These are phyloP conservation scores for Acanthisitta chloris DNA, from an alignment of 2,113 vertebrate genomes.

Conservation along the genomic window DNA sequence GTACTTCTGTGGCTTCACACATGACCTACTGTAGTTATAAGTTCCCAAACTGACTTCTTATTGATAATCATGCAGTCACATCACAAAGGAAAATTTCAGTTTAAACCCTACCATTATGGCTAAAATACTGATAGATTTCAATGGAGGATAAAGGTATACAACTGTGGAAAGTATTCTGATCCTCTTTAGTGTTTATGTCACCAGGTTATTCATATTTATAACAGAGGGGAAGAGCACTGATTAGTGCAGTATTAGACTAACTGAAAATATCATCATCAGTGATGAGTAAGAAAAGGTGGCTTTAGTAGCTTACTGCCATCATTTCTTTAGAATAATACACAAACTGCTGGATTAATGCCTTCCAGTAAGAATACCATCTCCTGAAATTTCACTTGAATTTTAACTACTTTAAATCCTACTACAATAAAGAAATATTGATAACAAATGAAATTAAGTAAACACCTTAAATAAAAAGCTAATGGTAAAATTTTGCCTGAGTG, in stretches of 20 bases:
- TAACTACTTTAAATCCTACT: background rate
- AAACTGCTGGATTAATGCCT: background rate
- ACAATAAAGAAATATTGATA: background rate
- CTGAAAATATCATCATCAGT: background rate
- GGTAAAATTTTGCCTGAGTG: background rate
- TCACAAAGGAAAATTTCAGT: background rate
- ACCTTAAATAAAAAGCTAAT: background rate
- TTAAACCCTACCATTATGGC: background rate
- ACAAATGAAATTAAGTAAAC: background rate
- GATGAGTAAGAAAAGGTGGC: background rate
- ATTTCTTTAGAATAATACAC: background rate
- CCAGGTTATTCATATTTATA: background rate
- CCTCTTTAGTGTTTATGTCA: background rate
- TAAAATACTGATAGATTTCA: background rate
- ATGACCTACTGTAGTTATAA: background rate
- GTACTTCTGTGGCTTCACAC: too few relatives aligned
- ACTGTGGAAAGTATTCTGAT: background rate
- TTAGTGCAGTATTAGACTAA: background rate
- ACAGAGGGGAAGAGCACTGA: background rate
- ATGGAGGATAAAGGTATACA: background rate
- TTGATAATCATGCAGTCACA: background rate
- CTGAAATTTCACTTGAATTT: background rate
- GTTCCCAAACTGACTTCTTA: background rate
- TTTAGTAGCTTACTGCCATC: accelerated
- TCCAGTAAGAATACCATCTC: background rate